Conservation (phyloP, 2,797 vertebrate species). For the Oreortyx pictus region DNA sequence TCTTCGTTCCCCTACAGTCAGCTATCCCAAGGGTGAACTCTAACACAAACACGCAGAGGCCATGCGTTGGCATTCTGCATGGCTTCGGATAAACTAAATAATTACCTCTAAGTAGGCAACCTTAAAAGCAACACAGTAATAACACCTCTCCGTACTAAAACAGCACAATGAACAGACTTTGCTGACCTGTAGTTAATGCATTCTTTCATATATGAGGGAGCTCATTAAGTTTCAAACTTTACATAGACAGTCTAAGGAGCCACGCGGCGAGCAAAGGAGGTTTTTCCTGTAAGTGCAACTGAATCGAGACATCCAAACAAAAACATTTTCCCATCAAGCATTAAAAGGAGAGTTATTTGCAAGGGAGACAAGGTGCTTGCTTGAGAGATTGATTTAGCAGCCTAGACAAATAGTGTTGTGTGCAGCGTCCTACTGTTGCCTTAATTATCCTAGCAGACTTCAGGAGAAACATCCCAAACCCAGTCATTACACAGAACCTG, state of each 20-base stretch:
- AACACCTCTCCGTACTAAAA: neutral
- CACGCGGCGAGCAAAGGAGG: neutral
- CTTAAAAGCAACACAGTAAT: slow-evolving; percentile 57
- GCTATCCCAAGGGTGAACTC: slow-evolving; percentile 29
- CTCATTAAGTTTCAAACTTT: slow-evolving; percentile 1
- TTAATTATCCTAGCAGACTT: neutral
- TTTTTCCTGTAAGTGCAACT: neutral
- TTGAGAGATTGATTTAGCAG: neutral
- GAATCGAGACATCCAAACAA: neutral
- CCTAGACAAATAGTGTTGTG: rapidly evolving
- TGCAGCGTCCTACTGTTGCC: rapidly evolving
- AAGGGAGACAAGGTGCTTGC: neutral
- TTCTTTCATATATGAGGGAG: slow-evolving; percentile 45
- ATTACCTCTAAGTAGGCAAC: slow-evolving; percentile 37
- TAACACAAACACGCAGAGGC: neutral
- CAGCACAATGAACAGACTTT: slow-evolving; percentile 45
- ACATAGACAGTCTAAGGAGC: neutral
- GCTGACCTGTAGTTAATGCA: slow-evolving; percentile 62
- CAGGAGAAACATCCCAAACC: neutral
- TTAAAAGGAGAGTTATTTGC: neutral
- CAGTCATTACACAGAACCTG: neutral
- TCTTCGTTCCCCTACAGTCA: neutral
- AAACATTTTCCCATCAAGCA: neutral
- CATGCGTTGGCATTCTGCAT: neutral
- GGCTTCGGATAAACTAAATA: slow-evolving; percentile 5